phyloP scores from a whole-genome alignment of 1,140 invertebrate genomes.

The Asbolus verrucosus region DNA sequence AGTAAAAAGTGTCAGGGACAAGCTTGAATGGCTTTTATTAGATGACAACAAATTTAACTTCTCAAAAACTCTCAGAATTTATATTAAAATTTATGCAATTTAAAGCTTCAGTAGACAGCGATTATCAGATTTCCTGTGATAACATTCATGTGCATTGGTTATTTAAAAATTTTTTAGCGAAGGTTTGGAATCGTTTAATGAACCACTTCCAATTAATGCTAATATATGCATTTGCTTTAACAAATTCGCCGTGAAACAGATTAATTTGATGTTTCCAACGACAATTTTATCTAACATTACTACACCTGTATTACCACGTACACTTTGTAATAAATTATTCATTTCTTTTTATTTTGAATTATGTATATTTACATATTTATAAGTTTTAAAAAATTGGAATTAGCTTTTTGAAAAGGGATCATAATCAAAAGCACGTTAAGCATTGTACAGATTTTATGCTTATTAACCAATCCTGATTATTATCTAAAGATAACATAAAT shows the following conservation, averaged over 20 bases:
- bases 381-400: too few relatives aligned
- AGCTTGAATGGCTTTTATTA: not conserved
- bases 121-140: too few relatives aligned
- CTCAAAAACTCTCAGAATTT: not conserved
- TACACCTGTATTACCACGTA: slow-evolving; percentile 30
- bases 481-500: too few relatives aligned
- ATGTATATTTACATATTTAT: slow-evolving; percentile 26
- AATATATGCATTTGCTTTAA: slow-evolving; percentile 24
- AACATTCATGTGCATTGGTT: too few relatives aligned
- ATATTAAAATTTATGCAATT: slow-evolving; percentile 1
- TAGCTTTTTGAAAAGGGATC: too few relatives aligned
- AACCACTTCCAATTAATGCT: slow-evolving; percentile 5
- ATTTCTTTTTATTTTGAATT: slow-evolving; percentile 17
- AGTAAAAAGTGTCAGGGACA: not conserved
- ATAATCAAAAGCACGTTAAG: too few relatives aligned
- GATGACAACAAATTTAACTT: not conserved
- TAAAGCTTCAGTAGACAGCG: slow-evolving; percentile 1
- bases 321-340: slow-evolving; percentile 25
- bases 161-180: too few relatives aligned
- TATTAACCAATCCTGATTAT: too few relatives aligned
- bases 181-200: too few relatives aligned
- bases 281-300: slow-evolving; percentile 21
- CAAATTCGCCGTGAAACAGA: slow-evolving; percentile 25
- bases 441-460: too few relatives aligned
- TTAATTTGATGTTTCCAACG: slow-evolving; percentile 11